Evolutionary conservation across 2,888 invertebrate genomes (phyloP).

Genomic region (Laothoe populi): DNA sequence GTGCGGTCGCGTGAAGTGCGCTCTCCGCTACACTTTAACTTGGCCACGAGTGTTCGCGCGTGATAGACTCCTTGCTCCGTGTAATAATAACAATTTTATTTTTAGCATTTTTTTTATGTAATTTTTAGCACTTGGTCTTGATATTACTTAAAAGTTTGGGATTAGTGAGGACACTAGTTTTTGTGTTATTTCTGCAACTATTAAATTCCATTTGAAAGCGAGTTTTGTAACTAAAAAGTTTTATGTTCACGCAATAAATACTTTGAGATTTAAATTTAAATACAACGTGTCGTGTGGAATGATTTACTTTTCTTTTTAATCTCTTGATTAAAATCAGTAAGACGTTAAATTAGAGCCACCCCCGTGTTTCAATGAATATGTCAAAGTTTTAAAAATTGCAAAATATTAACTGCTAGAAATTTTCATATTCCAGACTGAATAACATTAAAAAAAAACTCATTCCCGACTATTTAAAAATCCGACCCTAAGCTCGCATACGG

Average conservation of each 20-base stretch:
- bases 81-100: conserved; percentile 18
- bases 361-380: too few species aligned
- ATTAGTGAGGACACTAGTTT: too few species aligned
- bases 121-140: neutral
- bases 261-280: too few species aligned
- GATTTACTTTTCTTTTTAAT: too few species aligned
- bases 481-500: neutral
- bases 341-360: too few species aligned
- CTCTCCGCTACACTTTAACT: conserved; percentile 35
- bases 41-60: conserved; percentile 43
- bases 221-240: too few species aligned
- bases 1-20: conserved; percentile 45
- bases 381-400: neutral
- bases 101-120: neutral
- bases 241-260: too few species aligned
- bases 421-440: neutral
- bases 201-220: too few species aligned
- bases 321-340: too few species aligned
- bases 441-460: neutral
- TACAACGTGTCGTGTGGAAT: too few species aligned
- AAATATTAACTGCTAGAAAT: neutral
- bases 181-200: too few species aligned
- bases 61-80: conserved; percentile 30
- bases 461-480: conserved; percentile 4
- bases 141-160: too few species aligned